phyloP scores from a whole-genome alignment of 2,113 vertebrate species.

The Tamias sibiricus region DNA sequence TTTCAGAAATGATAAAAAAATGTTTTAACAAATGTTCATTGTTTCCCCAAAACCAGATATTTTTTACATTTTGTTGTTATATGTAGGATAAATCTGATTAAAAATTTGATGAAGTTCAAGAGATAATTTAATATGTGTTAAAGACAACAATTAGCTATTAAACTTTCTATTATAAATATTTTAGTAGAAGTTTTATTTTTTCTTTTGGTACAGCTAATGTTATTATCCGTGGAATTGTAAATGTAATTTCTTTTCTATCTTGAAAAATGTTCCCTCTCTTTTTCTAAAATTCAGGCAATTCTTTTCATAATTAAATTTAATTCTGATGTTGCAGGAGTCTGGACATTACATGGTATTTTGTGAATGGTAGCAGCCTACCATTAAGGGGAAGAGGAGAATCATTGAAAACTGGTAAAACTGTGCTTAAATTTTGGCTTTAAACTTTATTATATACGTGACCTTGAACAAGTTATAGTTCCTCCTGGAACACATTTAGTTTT shows the following conservation, averaged over 20 bases:
- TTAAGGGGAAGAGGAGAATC: neutral
- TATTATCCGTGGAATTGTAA: neutral
- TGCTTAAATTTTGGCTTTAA: constrained; percentile 54
- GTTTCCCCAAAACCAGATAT: constrained; percentile 58
- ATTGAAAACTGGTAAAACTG: neutral
- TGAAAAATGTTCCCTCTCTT: neutral
- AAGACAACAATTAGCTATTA: neutral
- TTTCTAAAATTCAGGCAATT: neutral
- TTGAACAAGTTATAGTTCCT: constrained; percentile 28
- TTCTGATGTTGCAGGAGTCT: neutral
- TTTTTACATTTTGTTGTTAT: constrained; percentile 1
- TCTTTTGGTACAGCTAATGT: neutral
- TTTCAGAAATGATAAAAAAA: constrained; percentile 82
- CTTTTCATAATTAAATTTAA: constrained; percentile 25
- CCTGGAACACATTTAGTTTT: neutral
- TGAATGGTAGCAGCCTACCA: neutral
- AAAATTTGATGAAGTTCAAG: neutral
- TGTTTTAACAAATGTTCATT: constrained; percentile 75
- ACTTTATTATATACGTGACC: constrained; percentile 15
- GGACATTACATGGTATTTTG: neutral
- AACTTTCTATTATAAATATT: neutral
- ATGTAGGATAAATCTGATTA: neutral
- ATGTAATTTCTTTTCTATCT: neutral
- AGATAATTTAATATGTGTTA: neutral
- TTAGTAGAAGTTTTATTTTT: neutral